Conservation (phyloP, 2,888 invertebrate species). For the Trypoxylon attenuatum region DNA sequence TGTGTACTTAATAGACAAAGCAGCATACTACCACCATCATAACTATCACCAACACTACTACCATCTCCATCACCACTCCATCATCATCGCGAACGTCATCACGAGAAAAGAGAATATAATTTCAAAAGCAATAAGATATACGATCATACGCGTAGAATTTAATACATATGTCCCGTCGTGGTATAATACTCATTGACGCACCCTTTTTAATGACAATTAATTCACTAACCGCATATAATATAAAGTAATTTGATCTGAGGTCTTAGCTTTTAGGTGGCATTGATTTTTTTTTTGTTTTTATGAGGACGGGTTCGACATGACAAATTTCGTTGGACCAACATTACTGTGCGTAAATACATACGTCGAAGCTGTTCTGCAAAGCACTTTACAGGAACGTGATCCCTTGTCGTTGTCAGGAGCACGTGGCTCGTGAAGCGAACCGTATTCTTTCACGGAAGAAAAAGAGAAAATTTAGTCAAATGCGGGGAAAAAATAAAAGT, state of each 20-base stretch:
- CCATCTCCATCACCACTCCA: too few relatives aligned
- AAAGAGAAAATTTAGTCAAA: too few relatives aligned
- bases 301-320: constrained; percentile 57
- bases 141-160: constrained; percentile 41
- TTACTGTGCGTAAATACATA: constrained; percentile 49
- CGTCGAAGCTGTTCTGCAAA: too few relatives aligned
- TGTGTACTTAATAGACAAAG: constrained; percentile 54
- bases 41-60: too few relatives aligned
- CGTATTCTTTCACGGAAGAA: too few relatives aligned
- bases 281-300: constrained; percentile 47
- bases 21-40: constrained; percentile 46
- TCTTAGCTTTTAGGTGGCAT: constrained; percentile 55
- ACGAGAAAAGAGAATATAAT: constrained; percentile 51
- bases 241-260: constrained; percentile 48
- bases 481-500: too few relatives aligned
- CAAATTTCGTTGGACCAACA: constrained; percentile 62
- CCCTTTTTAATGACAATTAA: constrained; percentile 46
- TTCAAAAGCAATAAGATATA: constrained; percentile 53
- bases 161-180: constrained; percentile 40
- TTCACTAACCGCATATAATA: too few relatives aligned
- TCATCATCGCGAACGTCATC: too few relatives aligned
- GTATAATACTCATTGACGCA: constrained; percentile 54
- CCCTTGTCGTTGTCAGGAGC: too few relatives aligned
- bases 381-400: too few relatives aligned
- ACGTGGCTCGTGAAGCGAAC: too few relatives aligned